phyloP scores from a whole-genome alignment of 2,113 vertebrate species.

The Cyrtonyx montezumae region DNA sequence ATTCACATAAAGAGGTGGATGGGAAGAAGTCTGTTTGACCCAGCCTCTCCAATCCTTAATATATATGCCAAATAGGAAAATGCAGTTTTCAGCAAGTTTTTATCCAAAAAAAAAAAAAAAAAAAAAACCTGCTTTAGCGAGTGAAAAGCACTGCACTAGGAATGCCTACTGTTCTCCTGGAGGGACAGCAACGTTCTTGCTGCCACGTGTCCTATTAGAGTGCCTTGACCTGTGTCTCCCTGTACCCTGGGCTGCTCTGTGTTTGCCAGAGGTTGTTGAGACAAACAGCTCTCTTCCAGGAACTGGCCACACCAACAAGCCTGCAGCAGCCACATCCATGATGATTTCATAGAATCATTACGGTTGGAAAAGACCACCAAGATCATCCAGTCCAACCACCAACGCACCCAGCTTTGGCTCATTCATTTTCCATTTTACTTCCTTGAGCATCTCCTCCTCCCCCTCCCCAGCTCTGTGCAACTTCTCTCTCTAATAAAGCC shows the following conservation, averaged over 20 bases:
- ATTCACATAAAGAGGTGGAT: background rate
- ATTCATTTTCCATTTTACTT: background rate
- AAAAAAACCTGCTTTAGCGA: background rate
- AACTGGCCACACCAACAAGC: background rate
- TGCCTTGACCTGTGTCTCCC: background rate
- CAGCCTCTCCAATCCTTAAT: background rate
- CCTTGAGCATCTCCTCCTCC: background rate
- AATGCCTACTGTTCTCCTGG: background rate
- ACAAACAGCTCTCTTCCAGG: slow-evolving; percentile 59
- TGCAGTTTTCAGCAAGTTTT: background rate
- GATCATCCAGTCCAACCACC: too few species aligned
- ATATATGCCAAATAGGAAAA: background rate
- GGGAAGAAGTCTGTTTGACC: background rate
- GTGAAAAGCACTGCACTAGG: background rate
- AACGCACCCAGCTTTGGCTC: background rate
- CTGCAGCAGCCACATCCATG: background rate
- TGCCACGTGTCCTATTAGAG: background rate
- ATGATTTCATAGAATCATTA: background rate
- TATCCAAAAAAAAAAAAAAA: background rate
- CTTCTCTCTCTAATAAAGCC: background rate
- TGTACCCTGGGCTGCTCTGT: slow-evolving; percentile 2
- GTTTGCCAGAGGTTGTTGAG: background rate
- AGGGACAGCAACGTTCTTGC: background rate
- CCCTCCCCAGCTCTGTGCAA: accelerated
- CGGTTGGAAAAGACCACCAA: too few species aligned